A percentile compares a stretch with the other conserved stretches of the same genome.
phyloP scores from a whole-genome alignment of 2,113 vertebrate genomes.

The Poicephalus meyeri region DNA sequence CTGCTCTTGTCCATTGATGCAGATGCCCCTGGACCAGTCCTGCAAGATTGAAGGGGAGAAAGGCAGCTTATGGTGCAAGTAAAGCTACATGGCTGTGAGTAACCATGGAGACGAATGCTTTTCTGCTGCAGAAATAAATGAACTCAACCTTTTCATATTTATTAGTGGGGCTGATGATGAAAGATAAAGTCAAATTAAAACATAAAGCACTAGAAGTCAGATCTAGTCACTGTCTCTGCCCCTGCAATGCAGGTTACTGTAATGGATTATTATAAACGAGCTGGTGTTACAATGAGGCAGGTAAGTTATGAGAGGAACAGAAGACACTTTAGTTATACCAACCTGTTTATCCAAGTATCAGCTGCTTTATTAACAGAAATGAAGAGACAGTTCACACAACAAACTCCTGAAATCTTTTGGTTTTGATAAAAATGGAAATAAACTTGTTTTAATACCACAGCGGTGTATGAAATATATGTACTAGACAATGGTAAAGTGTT shows the following conservation, averaged over 20 bases:
- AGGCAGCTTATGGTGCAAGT: neutral
- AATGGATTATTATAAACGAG: neutral
- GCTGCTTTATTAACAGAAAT: conserved; percentile 10
- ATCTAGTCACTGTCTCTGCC: neutral
- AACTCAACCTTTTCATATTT: conserved; percentile 61
- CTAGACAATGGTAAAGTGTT: neutral
- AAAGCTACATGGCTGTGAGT: conserved; percentile 39
- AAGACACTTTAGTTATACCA: neutral
- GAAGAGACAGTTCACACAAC: neutral
- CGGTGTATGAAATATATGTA: neutral
- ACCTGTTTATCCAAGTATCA: neutral
- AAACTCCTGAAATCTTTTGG: neutral
- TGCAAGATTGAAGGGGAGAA: neutral
- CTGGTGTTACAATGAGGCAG: neutral
- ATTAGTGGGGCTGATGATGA: conserved; percentile 42
- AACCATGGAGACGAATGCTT: conserved; percentile 56
- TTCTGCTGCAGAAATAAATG: conserved; percentile 56
- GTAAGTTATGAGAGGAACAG: neutral
- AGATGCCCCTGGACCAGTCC: no score
- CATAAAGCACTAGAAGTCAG: conserved; percentile 1
- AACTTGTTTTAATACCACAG: neutral
- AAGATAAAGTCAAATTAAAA: conserved; percentile 53
- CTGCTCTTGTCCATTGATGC: no score
- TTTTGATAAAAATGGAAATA: neutral
- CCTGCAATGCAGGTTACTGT: conserved; percentile 30